These are phyloP conservation scores for Rallus limicola DNA, from an alignment of 2,113 vertebrate species.

Conservation along the genomic window DNA sequence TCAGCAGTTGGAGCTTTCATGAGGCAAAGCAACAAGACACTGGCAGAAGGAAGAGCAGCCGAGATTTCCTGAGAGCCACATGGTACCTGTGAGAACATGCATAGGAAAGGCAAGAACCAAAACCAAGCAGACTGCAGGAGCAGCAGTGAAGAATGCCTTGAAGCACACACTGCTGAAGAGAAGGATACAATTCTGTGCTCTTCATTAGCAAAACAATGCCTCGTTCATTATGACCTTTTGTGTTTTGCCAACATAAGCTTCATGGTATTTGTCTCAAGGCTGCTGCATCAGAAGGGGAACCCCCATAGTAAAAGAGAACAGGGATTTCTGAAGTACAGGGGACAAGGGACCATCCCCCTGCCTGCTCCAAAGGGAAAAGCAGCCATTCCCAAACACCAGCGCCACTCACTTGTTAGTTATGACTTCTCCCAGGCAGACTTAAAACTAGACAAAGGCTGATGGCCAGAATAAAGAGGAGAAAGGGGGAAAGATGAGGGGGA, in stretches of 20 bases:
- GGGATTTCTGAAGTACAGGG: neutral
- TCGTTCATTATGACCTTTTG: accelerated
- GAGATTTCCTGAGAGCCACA: neutral
- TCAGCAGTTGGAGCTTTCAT: neutral
- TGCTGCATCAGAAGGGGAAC: neutral
- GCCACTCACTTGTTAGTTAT: neutral
- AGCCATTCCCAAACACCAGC: neutral
- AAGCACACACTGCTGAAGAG: neutral
- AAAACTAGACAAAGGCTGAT: neutral
- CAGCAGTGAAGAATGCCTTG: neutral
- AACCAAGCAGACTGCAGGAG: neutral
- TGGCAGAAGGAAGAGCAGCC: conserved; percentile 7
- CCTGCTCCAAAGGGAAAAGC: neutral
- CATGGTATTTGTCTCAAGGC: neutral
- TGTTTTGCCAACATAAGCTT: neutral
- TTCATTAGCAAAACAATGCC: neutral
- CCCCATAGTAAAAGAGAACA: neutral
- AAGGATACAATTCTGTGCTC: neutral
- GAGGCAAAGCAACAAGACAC: neutral
- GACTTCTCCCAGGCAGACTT: neutral
- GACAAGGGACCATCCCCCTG: accelerated
- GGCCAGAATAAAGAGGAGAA: neutral
- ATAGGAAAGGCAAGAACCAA: neutral
- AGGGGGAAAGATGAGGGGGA: no score
- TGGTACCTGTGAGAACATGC: neutral